Evolutionary conservation across 2,797 vertebrate species (phyloP).

Genomic region (Cheirogaleus major): DNA sequence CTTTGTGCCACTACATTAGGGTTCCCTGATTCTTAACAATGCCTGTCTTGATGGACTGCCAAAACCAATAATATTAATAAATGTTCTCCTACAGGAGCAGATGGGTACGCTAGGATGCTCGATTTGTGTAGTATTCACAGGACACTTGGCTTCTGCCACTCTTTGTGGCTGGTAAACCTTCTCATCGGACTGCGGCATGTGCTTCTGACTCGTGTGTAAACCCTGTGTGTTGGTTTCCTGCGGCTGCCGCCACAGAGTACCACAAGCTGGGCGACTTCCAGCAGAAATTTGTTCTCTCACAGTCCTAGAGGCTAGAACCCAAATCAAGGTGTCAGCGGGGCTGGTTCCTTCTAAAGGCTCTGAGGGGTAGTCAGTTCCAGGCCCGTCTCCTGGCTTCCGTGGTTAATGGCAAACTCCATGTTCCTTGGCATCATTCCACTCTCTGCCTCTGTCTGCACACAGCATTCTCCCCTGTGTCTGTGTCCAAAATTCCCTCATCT

Average conservation of each 20-base stretch:
- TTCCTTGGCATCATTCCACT: too few species aligned
- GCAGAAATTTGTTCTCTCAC: too few species aligned
- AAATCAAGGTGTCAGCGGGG: neutral
- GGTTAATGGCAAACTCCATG: accelerated
- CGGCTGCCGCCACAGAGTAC: too few species aligned
- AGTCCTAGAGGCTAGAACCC: neutral
- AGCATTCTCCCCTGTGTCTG: neutral
- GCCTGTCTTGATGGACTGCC: neutral
- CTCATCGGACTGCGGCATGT: neutral
- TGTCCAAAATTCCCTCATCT: neutral
- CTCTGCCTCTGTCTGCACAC: neutral
- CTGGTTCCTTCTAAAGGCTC: neutral
- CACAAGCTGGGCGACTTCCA: accelerated
- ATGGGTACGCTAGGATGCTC: accelerated
- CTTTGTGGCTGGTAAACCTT: accelerated
- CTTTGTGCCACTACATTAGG: neutral
- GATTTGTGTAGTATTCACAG: accelerated
- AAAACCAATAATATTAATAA: neutral
- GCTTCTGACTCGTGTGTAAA: neutral
- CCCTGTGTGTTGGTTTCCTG: neutral
- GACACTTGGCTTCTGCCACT: neutral
- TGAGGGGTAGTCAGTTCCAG: accelerated
- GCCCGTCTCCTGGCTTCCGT: neutral
- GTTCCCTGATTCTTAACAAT: neutral
- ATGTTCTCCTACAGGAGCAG: neutral